Base-by-base conservation (phyloP, 2,888 invertebrate genomes). In the Tinea trinotella region DNA sequence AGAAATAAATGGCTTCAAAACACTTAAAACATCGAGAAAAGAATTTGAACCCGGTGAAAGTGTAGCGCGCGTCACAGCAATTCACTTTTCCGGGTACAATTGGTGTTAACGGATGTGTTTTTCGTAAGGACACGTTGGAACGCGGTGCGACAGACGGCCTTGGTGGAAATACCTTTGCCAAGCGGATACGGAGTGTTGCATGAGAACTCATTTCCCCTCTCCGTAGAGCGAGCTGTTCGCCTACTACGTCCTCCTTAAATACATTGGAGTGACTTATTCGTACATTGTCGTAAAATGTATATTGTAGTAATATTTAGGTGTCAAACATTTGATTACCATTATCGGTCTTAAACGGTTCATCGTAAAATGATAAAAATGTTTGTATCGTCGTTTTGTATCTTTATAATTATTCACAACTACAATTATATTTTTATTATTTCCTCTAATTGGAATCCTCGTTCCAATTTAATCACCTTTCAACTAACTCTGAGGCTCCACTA, bases 131-230 rank as follows among this genome's bases (percentile, higher is more conserved):
- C 30, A 30, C 7, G 13, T 40, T 40, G 40, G 40, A 40, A 40
- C 15, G 40, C 48, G 18, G 48, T 19, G 13, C 12, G 40, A 4
- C 13, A 40, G 48, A 48, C 20, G 48, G 48, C 48, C 48, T 48
- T 48, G 48, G 17, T 17, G 18, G n/a, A 20, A 18, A 20, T 48
- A 48, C 48, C 40, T 40, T n/a, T n/a, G 40, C 40, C 13, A 40
- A 40, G 40, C 40, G 40, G 40, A 40, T 40, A 17, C 48, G 17
- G 48, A 19, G 40, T 40, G 13, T 40, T 40, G 13, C 40, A 40
- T 17, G 15, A 40, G 40, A 40, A 40, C 40, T 40, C 40, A 17
- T 13, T 17, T 17, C 40, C 40, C 17, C 17, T 7, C 17, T 17
- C 12, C 4, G 4, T 17, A 17, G 5, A 17, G 40, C 40, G 13